Percentiles rank a stretch among this genome's conserved stretches.
Evolutionary conservation across 2,888 invertebrate genomes (phyloP).

Genomic region (Sturmia bella): DNA sequence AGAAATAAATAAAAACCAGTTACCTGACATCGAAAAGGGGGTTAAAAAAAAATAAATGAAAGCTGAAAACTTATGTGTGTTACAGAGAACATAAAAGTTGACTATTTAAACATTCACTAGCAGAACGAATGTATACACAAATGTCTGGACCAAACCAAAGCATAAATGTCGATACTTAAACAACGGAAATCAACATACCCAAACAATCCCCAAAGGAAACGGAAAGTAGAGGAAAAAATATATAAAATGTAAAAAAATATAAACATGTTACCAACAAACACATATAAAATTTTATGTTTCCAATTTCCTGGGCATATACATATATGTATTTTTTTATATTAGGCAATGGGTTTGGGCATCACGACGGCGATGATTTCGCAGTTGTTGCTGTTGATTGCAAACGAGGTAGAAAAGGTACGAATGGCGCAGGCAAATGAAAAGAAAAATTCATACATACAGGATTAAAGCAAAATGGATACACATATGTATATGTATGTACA

Average conservation of each 20-base stretch:
- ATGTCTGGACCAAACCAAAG: constrained; percentile 48
- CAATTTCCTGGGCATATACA: constrained; percentile 72
- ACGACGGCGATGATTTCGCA: background rate
- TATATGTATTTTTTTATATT: constrained; percentile 35
- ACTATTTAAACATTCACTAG: constrained; percentile 37
- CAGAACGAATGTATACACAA: constrained; percentile 21
- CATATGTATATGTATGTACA: background rate
- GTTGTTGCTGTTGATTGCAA: constrained; percentile 12
- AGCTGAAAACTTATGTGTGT: constrained; percentile 49
- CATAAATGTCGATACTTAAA: constrained; percentile 66
- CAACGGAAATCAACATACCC: constrained; percentile 71
- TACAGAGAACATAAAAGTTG: constrained; percentile 46
- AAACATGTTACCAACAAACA: constrained; percentile 54
- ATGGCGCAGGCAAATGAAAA: constrained; percentile 24
- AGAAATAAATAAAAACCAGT: constrained; percentile 25
- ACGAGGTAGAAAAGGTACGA: constrained; percentile 14
- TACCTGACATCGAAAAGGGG: constrained; percentile 46
- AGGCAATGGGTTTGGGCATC: constrained; percentile 22
- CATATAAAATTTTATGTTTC: constrained; percentile 73
- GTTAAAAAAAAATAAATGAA: constrained; percentile 26
- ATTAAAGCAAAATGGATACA: constrained; percentile 4
- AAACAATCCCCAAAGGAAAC: constrained; percentile 63
- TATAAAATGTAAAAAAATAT: constrained; percentile 57
- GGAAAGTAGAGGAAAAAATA: constrained; percentile 53
- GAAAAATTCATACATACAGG: constrained; percentile 6